These are phyloP conservation scores for Zingel zingel DNA, from an alignment of 2,113 vertebrate genomes.

Conservation along the genomic window DNA sequence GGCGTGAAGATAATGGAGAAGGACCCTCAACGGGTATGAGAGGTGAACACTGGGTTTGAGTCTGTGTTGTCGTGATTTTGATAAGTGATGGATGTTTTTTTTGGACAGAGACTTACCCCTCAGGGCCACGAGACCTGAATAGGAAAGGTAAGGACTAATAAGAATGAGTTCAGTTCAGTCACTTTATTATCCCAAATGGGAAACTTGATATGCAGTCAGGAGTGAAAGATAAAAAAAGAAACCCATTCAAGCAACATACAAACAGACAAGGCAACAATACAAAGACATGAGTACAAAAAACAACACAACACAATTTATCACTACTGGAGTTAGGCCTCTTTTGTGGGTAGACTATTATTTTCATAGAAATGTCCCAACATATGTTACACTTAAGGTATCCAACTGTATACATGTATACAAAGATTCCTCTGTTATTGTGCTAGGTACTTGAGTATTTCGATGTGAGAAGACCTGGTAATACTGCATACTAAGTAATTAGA, in stretches of 20 bases:
- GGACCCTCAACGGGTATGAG: background rate
- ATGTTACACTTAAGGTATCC: background rate
- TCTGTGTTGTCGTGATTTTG: background rate
- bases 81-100: background rate
- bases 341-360: too few species aligned
- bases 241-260: too few species aligned
- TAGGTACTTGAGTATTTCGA: background rate
- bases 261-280: too few species aligned
- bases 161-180: background rate
- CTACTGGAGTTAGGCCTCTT: background rate
- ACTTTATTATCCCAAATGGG: too few species aligned
- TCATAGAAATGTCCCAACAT: background rate
- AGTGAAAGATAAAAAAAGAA: too few species aligned
- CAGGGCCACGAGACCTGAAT: conserved; percentile 89
- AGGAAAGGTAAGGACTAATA: background rate
- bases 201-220: too few species aligned
- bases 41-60: background rate
- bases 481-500: background rate
- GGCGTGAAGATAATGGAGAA: background rate
- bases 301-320: too few species aligned
- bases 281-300: too few species aligned
- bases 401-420: background rate
- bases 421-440: background rate
- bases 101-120: conserved; percentile 85
- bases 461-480: background rate